Conservation (phyloP, 2,113 vertebrate species). For the Brachyistius frenatus region DNA sequence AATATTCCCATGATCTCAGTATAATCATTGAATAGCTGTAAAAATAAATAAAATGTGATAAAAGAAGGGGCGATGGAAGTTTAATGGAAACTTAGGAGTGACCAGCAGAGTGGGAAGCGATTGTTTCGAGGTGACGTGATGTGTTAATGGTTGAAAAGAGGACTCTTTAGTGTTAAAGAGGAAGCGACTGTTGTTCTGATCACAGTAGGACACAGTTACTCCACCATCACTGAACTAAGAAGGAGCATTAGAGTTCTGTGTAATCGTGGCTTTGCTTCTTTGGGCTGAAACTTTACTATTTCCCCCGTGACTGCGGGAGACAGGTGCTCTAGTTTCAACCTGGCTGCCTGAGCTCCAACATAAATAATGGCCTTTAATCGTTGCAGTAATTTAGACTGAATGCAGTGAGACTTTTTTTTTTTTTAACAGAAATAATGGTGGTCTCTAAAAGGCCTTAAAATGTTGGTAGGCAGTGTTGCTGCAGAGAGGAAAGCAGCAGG, state of each 20-base stretch:
- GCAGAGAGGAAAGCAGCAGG: constrained; percentile 13
- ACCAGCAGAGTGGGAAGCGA: constrained; percentile 1
- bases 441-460: constrained; percentile 30
- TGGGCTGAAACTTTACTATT: neutral
- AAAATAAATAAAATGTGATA: constrained; percentile 19
- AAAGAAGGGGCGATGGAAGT: neutral
- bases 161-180: constrained; percentile 16
- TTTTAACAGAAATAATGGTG: constrained; percentile 14
- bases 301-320: constrained; percentile 6
- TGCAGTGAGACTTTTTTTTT: constrained; percentile 7
- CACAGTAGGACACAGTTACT: constrained; percentile 18
- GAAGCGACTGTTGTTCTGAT: constrained; percentile 14
- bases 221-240: constrained; percentile 8
- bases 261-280: constrained; percentile 29
- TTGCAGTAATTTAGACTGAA: constrained; percentile 32
- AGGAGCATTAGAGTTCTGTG: constrained; percentile 10
- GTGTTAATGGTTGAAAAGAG: constrained; percentile 16
- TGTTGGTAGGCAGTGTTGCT: neutral
- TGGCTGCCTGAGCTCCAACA: constrained; percentile 12
- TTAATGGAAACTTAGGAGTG: constrained; percentile 6
- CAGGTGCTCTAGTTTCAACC: constrained; percentile 23
- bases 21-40: constrained; percentile 13
- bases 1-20: constrained; percentile 27
- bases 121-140: constrained; percentile 26
- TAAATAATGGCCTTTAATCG: constrained; percentile 39